Conservation (phyloP, 2,113 vertebrate genomes). For the Aspiorhynchus laticeps region DNA sequence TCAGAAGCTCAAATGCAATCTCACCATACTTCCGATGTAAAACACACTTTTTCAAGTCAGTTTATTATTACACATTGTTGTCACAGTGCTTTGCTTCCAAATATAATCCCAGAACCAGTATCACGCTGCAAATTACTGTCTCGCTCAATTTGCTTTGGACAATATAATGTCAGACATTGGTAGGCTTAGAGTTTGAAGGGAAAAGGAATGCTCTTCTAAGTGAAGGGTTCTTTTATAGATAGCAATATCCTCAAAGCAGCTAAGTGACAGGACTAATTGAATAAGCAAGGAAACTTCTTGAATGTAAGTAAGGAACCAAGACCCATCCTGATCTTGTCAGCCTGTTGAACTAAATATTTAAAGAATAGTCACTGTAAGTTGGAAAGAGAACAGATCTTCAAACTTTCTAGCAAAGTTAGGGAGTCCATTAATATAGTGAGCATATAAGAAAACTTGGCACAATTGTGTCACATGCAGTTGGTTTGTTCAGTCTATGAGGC, state of each 20-base stretch:
- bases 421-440: not conserved
- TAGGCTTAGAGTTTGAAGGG: not conserved
- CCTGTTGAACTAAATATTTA: slow-evolving; percentile 13
- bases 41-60: not conserved
- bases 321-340: not conserved
- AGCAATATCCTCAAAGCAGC: not conserved
- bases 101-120: slow-evolving; percentile 34
- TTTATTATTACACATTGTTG: slow-evolving; percentile 29
- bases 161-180: not conserved
- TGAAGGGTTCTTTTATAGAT: slow-evolving; percentile 13
- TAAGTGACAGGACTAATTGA: not conserved
- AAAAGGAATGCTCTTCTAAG: not conserved
- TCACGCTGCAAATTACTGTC: slow-evolving; percentile 14
- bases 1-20: not conserved
- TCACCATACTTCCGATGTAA: slow-evolving; percentile 20
- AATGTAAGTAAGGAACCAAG: not conserved
- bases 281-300: not conserved
- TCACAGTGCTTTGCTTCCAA: slow-evolving; percentile 3
- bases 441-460: not conserved
- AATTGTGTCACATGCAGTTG: not conserved
- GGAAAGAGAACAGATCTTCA: slow-evolving; percentile 5
- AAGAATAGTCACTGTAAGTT: not conserved
- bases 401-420: slow-evolving; percentile 6
- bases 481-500: not conserved
- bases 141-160: slow-evolving; percentile 9